Evolutionary conservation across 2,113 vertebrate genomes (phyloP).

Genomic region (Scortum barcoo): DNA sequence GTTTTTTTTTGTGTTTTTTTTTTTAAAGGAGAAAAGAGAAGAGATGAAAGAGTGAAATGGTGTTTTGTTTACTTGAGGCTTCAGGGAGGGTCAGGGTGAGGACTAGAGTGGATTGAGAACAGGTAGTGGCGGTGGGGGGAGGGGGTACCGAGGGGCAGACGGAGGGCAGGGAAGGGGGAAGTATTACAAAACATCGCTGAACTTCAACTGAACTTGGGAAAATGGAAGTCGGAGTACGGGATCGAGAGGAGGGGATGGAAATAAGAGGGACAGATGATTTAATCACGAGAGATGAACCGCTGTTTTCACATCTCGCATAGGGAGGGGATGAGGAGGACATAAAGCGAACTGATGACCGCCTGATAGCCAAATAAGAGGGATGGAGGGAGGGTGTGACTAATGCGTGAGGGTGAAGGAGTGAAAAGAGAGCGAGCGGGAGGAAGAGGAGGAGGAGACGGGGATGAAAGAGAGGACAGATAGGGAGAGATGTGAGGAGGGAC

Average conservation of each 20-base stretch:
- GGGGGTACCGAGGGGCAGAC: background rate
- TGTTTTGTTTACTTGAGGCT: constrained; percentile 54
- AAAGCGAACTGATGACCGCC: constrained; percentile 53
- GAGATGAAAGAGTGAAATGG: constrained; percentile 41
- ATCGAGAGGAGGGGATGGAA: background rate
- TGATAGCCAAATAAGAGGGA: constrained; percentile 36
- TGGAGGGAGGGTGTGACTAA: constrained; percentile 46
- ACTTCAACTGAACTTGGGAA: constrained; percentile 53
- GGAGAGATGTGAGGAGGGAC: background rate
- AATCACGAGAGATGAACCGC: constrained; percentile 21
- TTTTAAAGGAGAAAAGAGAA: background rate
- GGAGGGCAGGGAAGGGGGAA: background rate
- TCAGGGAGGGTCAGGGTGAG: constrained; percentile 36
- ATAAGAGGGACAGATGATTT: constrained; percentile 20
- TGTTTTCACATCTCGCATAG: constrained; percentile 23
- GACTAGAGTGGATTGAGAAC: constrained; percentile 21
- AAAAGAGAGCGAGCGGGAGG: background rate
- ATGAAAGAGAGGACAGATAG: constrained; percentile 23
- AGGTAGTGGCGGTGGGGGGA: constrained; percentile 10
- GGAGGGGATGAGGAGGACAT: constrained; percentile 11
- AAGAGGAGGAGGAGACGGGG: background rate
- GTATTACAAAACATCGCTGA: constrained; percentile 20
- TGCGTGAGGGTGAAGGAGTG: constrained; percentile 19
- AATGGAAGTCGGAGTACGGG: constrained; percentile 2
- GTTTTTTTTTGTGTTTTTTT: too few relatives aligned